These are phyloP conservation scores for Aspidoscelis tigris DNA, from an alignment of 2,113 vertebrate genomes.

Conservation along the genomic window DNA sequence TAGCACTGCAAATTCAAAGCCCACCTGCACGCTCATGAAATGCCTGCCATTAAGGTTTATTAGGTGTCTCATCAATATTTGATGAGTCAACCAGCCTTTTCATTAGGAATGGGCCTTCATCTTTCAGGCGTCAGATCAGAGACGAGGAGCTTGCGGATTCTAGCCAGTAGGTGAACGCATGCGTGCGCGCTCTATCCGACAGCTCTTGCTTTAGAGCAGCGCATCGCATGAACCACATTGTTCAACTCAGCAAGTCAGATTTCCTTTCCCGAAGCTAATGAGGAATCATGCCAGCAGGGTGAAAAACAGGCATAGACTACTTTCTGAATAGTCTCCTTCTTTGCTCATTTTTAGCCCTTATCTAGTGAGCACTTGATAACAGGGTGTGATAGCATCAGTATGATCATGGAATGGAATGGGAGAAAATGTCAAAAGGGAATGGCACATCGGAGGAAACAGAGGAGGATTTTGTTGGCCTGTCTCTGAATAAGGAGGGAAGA, in stretches of 20 bases:
- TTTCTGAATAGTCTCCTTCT: constrained; percentile 36
- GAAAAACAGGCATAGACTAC: neutral
- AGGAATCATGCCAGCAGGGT: constrained; percentile 37
- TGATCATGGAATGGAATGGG: neutral
- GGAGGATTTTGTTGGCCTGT: constrained; percentile 39
- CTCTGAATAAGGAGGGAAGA: constrained; percentile 10
- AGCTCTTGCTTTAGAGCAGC: constrained; percentile 1
- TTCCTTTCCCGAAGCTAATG: constrained; percentile 34
- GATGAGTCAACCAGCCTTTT: neutral
- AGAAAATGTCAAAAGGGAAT: constrained; percentile 16
- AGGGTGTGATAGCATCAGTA: constrained; percentile 3
- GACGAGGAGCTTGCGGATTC: constrained; percentile 21
- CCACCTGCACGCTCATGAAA: neutral
- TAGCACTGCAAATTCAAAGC: neutral
- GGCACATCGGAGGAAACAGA: constrained; percentile 40
- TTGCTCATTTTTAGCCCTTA: constrained; percentile 39
- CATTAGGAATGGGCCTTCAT: neutral
- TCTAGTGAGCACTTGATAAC: constrained; percentile 45
- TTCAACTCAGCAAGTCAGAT: neutral
- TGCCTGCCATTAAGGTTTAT: neutral
- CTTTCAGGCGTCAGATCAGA: constrained; percentile 14
- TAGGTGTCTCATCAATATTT: neutral
- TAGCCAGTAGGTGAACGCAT: neutral
- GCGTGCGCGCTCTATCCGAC: neutral
- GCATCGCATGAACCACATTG: neutral